These are phyloP conservation scores for Tarsius wallacei DNA, from an alignment of 2,797 vertebrate species.

Conservation along the genomic window DNA sequence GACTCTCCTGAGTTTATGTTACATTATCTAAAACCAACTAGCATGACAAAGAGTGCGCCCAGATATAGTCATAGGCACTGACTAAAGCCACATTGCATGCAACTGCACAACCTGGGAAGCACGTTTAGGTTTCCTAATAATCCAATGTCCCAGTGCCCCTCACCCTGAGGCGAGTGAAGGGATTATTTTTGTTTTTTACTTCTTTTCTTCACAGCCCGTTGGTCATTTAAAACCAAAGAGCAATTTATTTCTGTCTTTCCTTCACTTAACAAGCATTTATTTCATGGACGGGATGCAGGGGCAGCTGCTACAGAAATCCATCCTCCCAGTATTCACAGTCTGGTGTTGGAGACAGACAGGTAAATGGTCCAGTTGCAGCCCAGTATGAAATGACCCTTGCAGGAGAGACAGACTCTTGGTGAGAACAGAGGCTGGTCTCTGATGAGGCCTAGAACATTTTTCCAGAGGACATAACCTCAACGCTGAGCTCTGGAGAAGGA, in stretches of 20 bases:
- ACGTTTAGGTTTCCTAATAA: constrained; percentile 23
- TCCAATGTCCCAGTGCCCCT: neutral
- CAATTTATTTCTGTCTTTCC: neutral
- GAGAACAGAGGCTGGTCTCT: neutral
- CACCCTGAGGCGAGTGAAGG: neutral
- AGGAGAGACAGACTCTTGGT: neutral
- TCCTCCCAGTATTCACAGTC: neutral
- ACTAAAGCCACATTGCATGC: neutral
- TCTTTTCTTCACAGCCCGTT: neutral
- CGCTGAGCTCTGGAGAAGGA: constrained; percentile 5
- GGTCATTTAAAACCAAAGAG: constrained; percentile 26
- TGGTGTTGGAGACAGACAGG: neutral
- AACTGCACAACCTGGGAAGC: neutral
- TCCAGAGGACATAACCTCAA: neutral
- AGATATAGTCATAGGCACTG: neutral
- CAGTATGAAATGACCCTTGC: neutral
- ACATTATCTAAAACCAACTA: constrained; percentile 74
- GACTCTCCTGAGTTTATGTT: constrained; percentile 74
- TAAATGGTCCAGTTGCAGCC: neutral
- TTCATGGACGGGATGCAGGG: neutral
- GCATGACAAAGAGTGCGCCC: neutral
- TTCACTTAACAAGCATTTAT: neutral
- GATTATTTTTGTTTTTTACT: neutral
- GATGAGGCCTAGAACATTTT: neutral
- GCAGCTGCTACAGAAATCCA: neutral